Base-by-base conservation (phyloP, 2,797 vertebrate species). In the Gymnothorax reevesii region DNA sequence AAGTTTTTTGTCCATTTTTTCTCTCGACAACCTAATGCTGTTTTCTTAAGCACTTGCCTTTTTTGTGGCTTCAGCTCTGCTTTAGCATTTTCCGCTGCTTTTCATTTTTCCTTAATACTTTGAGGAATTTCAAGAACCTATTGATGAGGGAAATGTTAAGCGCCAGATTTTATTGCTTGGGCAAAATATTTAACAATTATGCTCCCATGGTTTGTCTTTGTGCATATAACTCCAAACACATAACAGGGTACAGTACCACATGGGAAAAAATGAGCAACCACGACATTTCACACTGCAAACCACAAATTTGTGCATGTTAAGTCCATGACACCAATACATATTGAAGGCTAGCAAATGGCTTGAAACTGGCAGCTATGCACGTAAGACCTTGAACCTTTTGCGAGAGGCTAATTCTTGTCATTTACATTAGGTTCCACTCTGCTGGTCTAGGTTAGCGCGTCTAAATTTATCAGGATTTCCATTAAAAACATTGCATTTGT, bases 1-100 rank as follows among this genome's bases (percentile, higher is more conserved):
- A 87, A 88, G 89, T 90, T 91, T 95, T 93, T 94, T 95, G 92
- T 92, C 91, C 86, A 88, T 92, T 93, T 91, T 95, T 93, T 86
- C 90, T 42, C 89, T 87, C 91, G 80, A 90, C 91, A 88, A 85
- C 83, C 57, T 33, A 89, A 77, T 64, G 84, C 83, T 89, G 62
- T 89, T 82, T 88, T 89, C 84, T 86, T 86, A 85, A 85, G 91
- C 90, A 90, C 91, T 88, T 87, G 87, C 71, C 87, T 62, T 90
- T 62, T 90, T 85, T 89, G 85, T 88, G 89, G 83, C 84, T 91
- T 89, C 91, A 93, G 89, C 91, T 92, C 90, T 91, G 82, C 82
- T 49, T 89, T 17, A 69, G 49, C 57, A 57, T 66, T 66, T 85
- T 49, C 82, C 75, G 54, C 27, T 86, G 57, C 22, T 86, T 57